Base-by-base conservation (phyloP, 1,140 invertebrate genomes). In the Amphibalanus amphitrite region DNA sequence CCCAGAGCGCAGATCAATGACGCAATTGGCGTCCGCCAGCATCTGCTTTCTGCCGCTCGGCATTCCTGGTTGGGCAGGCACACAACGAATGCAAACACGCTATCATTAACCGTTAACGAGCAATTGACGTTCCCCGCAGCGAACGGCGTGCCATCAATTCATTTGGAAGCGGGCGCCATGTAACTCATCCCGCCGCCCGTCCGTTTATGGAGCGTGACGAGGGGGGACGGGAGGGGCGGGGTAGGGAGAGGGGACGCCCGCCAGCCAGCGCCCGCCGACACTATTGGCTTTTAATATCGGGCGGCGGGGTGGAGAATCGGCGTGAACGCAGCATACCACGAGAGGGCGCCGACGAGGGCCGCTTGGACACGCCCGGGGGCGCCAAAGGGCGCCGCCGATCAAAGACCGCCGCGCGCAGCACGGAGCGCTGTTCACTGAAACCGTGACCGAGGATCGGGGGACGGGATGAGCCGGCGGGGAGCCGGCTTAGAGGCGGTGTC, bases 71-170 rank as follows among this genome's bases (percentile, higher is more conserved):
- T 23, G 13, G 20, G 20, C 10, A 20, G 10, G 47, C 47, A 59
- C 47, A 59, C 47, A 59, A 59, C 23, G 23, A 59, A 59, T 59
- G 47, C 47, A 59, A 59, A 59, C 47, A 59, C 47, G 47, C 47
- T 59, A 59, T 59, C 47, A 59, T 59, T 59, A 59, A 59, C 47
- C 47, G 47, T 59, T 59, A 59, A 59, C 47, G 47, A 59, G 47
- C 47, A 59, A 59, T 59, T 59, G 47, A 59, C 47, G 47, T 20
- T 59, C 47, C 47, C 47, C 47, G 47, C 13, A 20, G 13, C 6
- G 47, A 13, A 23, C 20, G 47, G 47, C 47, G 47, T 23, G 47
- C 47, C 47, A 59, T 59, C 47, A 59, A 59, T 59, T 59, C 47
- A 59, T 59, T 59, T 13, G 47, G 47, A 59, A 23, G 13, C 47